phyloP scores from a whole-genome alignment of 64 coral and sea anemone genomes.

The Montipora efflorescens region DNA sequence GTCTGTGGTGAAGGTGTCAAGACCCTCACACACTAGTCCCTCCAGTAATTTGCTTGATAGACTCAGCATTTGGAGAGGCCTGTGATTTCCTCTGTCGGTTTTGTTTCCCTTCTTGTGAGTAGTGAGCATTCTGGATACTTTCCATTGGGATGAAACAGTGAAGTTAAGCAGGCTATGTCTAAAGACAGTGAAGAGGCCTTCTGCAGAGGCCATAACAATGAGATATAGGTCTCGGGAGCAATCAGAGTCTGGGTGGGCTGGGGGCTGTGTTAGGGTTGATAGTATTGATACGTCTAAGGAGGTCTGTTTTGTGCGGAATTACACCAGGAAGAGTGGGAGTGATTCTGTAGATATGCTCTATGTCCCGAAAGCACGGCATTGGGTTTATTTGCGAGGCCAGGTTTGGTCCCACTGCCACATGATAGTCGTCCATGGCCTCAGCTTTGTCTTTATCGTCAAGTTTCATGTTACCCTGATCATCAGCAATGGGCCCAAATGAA shows the following conservation, averaged over 20 bases:
- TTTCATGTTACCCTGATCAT: slow-evolving; percentile 68
- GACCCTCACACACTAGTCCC: slow-evolving; percentile 45
- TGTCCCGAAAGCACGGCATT: slow-evolving; percentile 10
- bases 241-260: slow-evolving; percentile 36
- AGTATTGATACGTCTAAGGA: slow-evolving; percentile 45
- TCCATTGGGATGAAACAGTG: slow-evolving; percentile 61
- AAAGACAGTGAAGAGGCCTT: slow-evolving; percentile 44
- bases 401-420: slow-evolving; percentile 46
- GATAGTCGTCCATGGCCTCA: slow-evolving; percentile 74
- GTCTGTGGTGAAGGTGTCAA: slow-evolving; percentile 42
- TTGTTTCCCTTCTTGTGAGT: slow-evolving; percentile 55
- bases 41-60: slow-evolving; percentile 56
- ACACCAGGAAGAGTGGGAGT: slow-evolving; percentile 45
- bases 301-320: slow-evolving; percentile 13
- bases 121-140: slow-evolving; percentile 46
- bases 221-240: slow-evolving; percentile 59
- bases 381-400: slow-evolving; percentile 41
- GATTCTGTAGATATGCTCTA: slow-evolving; percentile 41
- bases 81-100: slow-evolving; percentile 27
- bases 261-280: slow-evolving; percentile 62
- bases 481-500: slow-evolving; percentile 55
- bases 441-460: slow-evolving; percentile 33
- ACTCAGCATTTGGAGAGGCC: slow-evolving; percentile 22
- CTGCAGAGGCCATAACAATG: slow-evolving; percentile 21
- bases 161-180: slow-evolving; percentile 28